phyloP scores from a whole-genome alignment of 2,797 vertebrate genomes.

The Serranus cabrilla region DNA sequence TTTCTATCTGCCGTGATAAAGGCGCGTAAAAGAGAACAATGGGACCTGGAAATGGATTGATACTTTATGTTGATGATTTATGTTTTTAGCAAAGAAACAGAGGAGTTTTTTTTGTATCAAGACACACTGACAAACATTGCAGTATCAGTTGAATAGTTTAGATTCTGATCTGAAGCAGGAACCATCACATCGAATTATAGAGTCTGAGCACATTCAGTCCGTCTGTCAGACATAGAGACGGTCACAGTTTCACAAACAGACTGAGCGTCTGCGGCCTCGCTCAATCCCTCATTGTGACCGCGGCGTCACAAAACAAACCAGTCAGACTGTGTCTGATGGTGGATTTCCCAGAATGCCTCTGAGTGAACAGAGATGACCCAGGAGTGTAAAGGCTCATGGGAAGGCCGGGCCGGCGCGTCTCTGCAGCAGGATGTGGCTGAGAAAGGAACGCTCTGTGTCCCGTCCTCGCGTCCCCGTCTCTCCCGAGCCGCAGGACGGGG shows the following conservation, averaged over 20 bases:
- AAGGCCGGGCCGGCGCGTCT: conserved; percentile 33
- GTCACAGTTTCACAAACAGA: conserved; percentile 12
- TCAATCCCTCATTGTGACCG: conserved; percentile 56
- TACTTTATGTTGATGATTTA: not conserved
- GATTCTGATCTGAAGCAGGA: not conserved
- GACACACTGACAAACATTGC: not conserved
- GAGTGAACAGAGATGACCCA: conserved; percentile 58
- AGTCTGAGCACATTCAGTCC: not conserved
- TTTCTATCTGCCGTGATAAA: not conserved
- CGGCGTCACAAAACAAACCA: conserved; percentile 15
- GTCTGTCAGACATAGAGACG: conserved; percentile 7
- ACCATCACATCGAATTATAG: not conserved
- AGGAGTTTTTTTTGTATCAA: no score
- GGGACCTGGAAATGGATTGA: not conserved
- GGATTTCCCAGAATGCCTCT: conserved; percentile 55
- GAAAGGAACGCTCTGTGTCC: conserved; percentile 60
- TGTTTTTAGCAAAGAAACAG: not conserved
- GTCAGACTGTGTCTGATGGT: conserved; percentile 6
- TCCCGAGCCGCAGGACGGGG: conserved; percentile 26
- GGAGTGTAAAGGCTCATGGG: conserved; percentile 59
- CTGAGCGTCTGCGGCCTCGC: conserved; percentile 13
- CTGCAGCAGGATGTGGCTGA: conserved; percentile 58
- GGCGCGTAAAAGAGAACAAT: not conserved
- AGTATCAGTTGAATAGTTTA: not conserved
- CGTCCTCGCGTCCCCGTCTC: conserved; percentile 11